A percentile compares a stretch with the other conserved stretches of the same genome.
Evolutionary conservation across 2,113 vertebrate genomes (phyloP).

Genomic region (Lepus americanus): DNA sequence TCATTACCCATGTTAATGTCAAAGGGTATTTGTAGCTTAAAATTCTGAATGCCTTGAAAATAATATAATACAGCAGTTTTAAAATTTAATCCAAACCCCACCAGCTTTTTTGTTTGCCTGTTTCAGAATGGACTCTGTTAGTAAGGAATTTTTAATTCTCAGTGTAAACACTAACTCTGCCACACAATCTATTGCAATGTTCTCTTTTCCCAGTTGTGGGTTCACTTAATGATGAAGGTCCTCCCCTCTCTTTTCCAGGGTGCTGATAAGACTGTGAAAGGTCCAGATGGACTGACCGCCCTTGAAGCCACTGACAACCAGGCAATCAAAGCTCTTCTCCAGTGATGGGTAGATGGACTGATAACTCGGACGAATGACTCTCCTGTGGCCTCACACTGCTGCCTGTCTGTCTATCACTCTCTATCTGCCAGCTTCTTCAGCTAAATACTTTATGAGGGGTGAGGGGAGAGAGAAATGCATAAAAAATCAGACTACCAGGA

Average conservation of each 20-base stretch:
- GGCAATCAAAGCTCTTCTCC: conserved; percentile 95
- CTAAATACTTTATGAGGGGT: conserved; percentile 88
- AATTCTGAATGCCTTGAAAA: conserved; percentile 34
- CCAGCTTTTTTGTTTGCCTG: background rate
- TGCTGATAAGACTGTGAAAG: conserved; percentile 94
- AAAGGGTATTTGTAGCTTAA: background rate
- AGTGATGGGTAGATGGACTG: conserved; percentile 92
- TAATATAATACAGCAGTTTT: background rate
- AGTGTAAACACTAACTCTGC: background rate
- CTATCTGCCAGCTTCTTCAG: conserved; percentile 90
- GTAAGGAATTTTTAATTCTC: background rate
- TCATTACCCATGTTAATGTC: background rate
- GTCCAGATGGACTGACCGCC: conserved; percentile 92
- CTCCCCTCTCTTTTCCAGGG: conserved; percentile 90
- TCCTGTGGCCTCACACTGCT: conserved; percentile 92
- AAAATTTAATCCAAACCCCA: background rate
- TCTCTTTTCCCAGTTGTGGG: background rate
- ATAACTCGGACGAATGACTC: conserved; percentile 87
- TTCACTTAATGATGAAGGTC: conserved; percentile 26
- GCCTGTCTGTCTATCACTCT: conserved; percentile 93
- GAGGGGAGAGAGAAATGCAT: conserved; percentile 85
- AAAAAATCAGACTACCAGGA: conserved; percentile 84
- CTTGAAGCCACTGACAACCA: conserved; percentile 93
- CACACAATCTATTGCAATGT: background rate
- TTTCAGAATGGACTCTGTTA: background rate